Evolutionary conservation across 2,888 invertebrate species (phyloP).

Genomic region (Pristionchus exspectatus): DNA sequence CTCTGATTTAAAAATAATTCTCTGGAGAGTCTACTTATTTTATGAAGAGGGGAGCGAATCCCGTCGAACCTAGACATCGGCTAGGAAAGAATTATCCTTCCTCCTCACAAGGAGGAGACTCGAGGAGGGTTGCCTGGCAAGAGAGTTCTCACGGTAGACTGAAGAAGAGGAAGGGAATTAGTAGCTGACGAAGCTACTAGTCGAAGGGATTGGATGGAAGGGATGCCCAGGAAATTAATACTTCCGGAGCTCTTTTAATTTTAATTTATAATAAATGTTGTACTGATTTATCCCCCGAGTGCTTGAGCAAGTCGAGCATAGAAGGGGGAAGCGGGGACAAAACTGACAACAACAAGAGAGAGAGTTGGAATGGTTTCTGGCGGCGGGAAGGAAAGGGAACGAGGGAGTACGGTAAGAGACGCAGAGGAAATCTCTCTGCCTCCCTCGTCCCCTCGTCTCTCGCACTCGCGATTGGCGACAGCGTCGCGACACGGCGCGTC

Average conservation of each 20-base stretch:
- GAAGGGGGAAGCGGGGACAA: background rate
- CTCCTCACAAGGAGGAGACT: background rate
- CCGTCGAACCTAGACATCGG: background rate
- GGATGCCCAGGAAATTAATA: too few relatives aligned
- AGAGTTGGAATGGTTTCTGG: conserved; percentile 27
- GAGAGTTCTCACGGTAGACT: background rate
- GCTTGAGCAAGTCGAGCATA: background rate
- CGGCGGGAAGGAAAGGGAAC: background rate
- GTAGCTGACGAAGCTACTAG: background rate
- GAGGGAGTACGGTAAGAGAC: conserved; percentile 15
- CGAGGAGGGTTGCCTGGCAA: background rate
- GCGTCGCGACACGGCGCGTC: conserved; percentile 11
- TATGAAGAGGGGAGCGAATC: background rate
- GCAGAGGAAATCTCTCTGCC: background rate
- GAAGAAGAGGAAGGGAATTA: background rate
- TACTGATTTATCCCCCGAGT: background rate
- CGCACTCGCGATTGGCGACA: background rate
- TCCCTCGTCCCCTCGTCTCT: conserved; percentile 18
- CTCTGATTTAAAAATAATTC: too few relatives aligned
- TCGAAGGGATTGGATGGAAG: background rate
- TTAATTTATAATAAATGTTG: background rate
- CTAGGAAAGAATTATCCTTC: background rate
- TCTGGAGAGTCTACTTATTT: too few relatives aligned
- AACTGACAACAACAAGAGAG: background rate
- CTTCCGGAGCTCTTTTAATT: too few relatives aligned